Evolutionary conservation across 2,888 invertebrate species (phyloP).

Genomic region (Lepidocyrtoides sp.): DNA sequence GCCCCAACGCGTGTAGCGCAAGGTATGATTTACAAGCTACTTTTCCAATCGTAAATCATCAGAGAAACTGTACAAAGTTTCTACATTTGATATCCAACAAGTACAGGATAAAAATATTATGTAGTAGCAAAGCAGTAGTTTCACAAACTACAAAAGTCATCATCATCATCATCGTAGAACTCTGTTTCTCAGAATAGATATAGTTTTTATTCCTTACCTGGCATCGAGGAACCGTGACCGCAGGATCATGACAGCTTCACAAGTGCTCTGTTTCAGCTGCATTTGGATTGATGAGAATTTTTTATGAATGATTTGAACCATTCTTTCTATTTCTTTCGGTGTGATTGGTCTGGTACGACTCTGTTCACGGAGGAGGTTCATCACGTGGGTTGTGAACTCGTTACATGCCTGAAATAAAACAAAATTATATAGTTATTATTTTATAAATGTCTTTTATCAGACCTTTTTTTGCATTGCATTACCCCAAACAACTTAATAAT

Average conservation of each 20-base stretch:
- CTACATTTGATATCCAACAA: slow-evolving; percentile 29
- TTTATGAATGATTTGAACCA: slow-evolving; percentile 99
- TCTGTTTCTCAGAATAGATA: neutral
- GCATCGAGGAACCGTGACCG: slow-evolving; percentile 93
- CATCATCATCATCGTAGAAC: slow-evolving; percentile 21
- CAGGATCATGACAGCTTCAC: slow-evolving; percentile 99
- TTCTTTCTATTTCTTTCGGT: slow-evolving; percentile 99
- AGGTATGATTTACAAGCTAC: slow-evolving; percentile 75
- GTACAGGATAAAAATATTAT: neutral
- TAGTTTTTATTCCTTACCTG: slow-evolving; percentile 87
- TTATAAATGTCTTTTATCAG: too few relatives aligned
- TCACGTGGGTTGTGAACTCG: slow-evolving; percentile 99
- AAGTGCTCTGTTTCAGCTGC: slow-evolving; percentile 99
- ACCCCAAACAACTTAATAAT: neutral
- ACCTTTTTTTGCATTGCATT: too few relatives aligned
- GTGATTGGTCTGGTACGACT: slow-evolving; percentile 99
- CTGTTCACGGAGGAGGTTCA: slow-evolving; percentile 98
- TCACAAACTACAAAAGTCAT: slow-evolving; percentile 12
- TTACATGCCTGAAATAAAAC: slow-evolving; percentile 93
- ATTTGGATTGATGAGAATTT: slow-evolving; percentile 99
- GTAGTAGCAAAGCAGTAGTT: neutral
- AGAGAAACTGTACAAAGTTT: neutral
- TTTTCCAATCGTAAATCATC: slow-evolving; percentile 70
- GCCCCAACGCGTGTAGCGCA: slow-evolving; percentile 68
- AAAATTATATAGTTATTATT: slow-evolving; percentile 45